A percentile compares a stretch with the other conserved stretches of the same genome.
phyloP scores from a whole-genome alignment of 2,888 invertebrate species.

The Harmothoe impar region DNA sequence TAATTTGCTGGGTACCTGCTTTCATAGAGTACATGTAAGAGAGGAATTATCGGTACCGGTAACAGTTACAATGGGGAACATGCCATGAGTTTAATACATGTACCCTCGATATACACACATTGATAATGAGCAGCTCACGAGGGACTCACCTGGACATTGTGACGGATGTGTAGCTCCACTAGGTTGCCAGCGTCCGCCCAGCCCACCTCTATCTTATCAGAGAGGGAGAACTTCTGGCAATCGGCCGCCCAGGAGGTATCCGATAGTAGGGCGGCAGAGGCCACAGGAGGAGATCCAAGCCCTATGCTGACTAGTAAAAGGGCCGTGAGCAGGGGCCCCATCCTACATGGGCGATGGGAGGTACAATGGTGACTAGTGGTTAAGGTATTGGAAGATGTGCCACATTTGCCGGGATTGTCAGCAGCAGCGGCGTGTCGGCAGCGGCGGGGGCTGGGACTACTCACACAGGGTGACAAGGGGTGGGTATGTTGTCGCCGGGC shows the following conservation, averaged over 20 bases:
- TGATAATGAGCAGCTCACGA: background rate
- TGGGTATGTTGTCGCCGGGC: background rate
- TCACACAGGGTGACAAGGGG: background rate
- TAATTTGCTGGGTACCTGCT: too few species aligned
- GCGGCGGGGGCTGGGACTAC: background rate
- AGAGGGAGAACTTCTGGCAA: slow-evolving; percentile 61
- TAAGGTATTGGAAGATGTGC: background rate
- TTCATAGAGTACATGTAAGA: too few species aligned
- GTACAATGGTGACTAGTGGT: background rate
- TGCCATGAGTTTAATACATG: too few species aligned
- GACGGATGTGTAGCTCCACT: slow-evolving; percentile 63
- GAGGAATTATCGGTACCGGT: too few species aligned
- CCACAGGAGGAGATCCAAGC: background rate
- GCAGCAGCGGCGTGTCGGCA: background rate
- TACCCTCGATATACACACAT: too few species aligned
- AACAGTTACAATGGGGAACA: too few species aligned
- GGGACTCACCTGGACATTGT: slow-evolving; percentile 57
- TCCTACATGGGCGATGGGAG: background rate
- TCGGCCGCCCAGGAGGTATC: slow-evolving; percentile 50
- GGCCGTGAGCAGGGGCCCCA: slow-evolving; percentile 10
- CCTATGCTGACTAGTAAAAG: background rate
- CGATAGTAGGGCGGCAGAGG: slow-evolving; percentile 45
- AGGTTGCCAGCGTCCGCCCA: slow-evolving; percentile 59
- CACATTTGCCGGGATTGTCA: background rate
- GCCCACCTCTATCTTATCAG: slow-evolving; percentile 56